Evolutionary conservation across 2,113 vertebrate genomes (phyloP).

Genomic region (Cephalopterus ornatus): DNA sequence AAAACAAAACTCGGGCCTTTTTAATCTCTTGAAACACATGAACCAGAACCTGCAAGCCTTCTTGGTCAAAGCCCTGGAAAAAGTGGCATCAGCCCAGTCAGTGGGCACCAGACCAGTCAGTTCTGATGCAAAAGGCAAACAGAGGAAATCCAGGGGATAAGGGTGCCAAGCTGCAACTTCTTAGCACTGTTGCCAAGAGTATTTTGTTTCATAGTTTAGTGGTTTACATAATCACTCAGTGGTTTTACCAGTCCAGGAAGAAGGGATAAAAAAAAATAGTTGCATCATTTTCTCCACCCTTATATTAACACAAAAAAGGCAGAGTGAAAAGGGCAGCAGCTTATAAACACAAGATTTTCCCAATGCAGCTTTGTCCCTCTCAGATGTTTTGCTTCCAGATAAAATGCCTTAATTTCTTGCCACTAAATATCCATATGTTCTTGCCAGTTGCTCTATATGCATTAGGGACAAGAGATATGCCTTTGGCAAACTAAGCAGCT

Average conservation of each 20-base stretch:
- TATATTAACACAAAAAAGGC: not conserved
- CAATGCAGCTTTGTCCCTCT: not conserved
- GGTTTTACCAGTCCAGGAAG: slow-evolving; percentile 46
- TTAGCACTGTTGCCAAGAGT: not conserved
- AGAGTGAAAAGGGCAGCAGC: slow-evolving; percentile 27
- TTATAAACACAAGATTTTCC: not conserved
- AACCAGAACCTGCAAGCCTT: not conserved
- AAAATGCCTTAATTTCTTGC: not conserved
- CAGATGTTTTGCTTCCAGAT: not conserved
- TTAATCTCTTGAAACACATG: not conserved
- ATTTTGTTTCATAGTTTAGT: slow-evolving; percentile 25
- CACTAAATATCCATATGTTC: not conserved
- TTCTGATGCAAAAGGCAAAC: not conserved
- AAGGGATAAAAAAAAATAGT: not conserved
- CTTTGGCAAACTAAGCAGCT: not conserved
- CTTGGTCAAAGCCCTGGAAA: not conserved
- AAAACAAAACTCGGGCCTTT: not conserved
- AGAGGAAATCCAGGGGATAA: not conserved
- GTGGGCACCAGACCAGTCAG: not conserved
- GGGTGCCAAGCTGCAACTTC: not conserved
- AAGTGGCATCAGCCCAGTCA: not conserved
- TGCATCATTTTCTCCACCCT: slow-evolving; percentile 25
- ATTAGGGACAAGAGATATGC: not conserved
- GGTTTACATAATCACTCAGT: slow-evolving; percentile 36
- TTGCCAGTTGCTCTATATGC: not conserved